Conservation (phyloP, 1,140 invertebrate genomes). For the Panagrolaimus sp. region DNA sequence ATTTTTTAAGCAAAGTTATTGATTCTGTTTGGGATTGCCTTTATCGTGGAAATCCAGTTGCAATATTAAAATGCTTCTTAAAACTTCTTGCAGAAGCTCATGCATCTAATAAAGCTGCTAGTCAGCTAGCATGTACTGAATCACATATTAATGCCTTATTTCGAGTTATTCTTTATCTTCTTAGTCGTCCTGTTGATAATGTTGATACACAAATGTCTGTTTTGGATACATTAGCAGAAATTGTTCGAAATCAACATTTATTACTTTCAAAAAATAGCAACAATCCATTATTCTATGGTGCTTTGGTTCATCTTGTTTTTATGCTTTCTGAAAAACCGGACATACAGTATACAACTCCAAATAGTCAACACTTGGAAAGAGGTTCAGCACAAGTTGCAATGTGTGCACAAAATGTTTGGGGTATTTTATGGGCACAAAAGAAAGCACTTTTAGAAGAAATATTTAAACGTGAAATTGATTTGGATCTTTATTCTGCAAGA, state of each 20-base stretch:
- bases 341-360: conserved; percentile 35
- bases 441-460: conserved; percentile 76
- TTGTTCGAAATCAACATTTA: conserved; percentile 62
- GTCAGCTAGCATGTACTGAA: conserved; percentile 62
- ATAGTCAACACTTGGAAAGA: conserved; percentile 34
- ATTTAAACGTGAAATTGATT: conserved; percentile 76
- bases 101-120: conserved; percentile 37
- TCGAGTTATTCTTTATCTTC: conserved; percentile 80
- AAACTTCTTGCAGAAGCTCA: conserved; percentile 43
- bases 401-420: conserved; percentile 88
- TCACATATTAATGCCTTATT: conserved; percentile 73
- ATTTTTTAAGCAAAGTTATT: conserved; percentile 81
- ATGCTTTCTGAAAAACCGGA: conserved; percentile 71
- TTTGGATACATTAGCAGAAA: conserved; percentile 47
- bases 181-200: conserved; percentile 81
- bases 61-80: conserved; percentile 58
- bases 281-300: conserved; percentile 67
- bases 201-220: conserved; percentile 58
- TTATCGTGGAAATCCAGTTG: conserved; percentile 55
- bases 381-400: conserved; percentile 64
- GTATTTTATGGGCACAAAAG: conserved; percentile 88
- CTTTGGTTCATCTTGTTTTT: conserved; percentile 86
- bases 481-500: conserved; percentile 66
- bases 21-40: conserved; percentile 91
- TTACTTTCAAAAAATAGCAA: conserved; percentile 78